Conservation (phyloP, 2,888 invertebrate species). For the Noctua janthina region DNA sequence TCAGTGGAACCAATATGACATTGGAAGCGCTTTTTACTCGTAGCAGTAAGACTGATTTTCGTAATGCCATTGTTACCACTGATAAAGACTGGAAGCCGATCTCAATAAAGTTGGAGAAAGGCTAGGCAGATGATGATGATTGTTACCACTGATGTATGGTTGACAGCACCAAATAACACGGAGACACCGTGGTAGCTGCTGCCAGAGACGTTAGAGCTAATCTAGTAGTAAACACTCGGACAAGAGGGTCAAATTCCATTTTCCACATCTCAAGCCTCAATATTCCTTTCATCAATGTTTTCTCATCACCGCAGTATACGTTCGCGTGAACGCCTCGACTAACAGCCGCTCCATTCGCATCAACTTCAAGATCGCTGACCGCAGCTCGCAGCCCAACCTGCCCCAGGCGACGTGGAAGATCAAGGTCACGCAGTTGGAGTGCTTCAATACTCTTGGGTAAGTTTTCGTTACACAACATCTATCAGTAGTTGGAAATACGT, state of each 20-base stretch:
- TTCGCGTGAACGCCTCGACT: slow-evolving; percentile 86
- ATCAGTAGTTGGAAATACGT: neutral
- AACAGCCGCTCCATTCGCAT: slow-evolving; percentile 85
- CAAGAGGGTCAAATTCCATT: too few relatives aligned
- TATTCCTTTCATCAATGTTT: neutral
- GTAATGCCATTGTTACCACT: neutral
- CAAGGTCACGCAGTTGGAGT: slow-evolving; percentile 91
- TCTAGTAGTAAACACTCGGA: too few relatives aligned
- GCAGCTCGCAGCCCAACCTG: slow-evolving; percentile 84
- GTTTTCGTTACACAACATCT: slow-evolving; percentile 24
- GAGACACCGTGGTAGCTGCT: neutral
- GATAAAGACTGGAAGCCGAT: neutral
- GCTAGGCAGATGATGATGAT: neutral
- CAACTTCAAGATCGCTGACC: slow-evolving; percentile 87
- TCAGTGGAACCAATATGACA: neutral
- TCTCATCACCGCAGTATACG: slow-evolving; percentile 80
- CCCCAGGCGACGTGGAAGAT: slow-evolving; percentile 91
- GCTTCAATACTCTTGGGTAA: slow-evolving; percentile 88
- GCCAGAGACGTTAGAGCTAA: too few relatives aligned
- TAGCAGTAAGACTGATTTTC: neutral
- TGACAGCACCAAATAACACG: neutral
- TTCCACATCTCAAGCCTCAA: neutral
- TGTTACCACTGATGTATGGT: neutral
- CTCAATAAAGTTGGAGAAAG: neutral
- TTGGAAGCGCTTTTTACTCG: neutral